Percentiles rank a stretch among this genome's conserved stretches.
Evolutionary conservation across 2,113 vertebrate genomes (phyloP).

Genomic region (Nesogale talazaci): DNA sequence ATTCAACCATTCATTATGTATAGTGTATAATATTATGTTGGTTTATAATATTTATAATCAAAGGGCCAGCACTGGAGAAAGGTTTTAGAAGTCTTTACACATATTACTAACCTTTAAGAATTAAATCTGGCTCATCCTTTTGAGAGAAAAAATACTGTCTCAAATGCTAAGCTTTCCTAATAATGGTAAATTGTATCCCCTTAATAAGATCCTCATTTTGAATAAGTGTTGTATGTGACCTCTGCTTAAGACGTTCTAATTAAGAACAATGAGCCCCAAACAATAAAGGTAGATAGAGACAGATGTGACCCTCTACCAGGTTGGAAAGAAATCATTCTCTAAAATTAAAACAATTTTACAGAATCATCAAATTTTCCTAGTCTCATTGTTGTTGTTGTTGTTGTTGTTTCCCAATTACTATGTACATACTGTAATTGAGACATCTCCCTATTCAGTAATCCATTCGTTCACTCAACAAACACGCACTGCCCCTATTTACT

Average conservation of each 20-base stretch:
- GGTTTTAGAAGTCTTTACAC: slow-evolving; percentile 22
- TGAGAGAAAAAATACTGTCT: slow-evolving; percentile 34
- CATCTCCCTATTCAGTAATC: neutral
- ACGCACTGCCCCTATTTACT: neutral
- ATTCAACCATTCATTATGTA: slow-evolving; percentile 61
- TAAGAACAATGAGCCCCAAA: neutral
- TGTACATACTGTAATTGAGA: no score
- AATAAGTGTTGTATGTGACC: neutral
- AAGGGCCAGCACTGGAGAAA: slow-evolving; percentile 19
- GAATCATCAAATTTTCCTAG: no score
- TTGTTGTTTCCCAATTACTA: no score
- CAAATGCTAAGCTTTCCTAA: neutral
- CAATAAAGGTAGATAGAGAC: neutral
- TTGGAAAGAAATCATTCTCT: slow-evolving; percentile 34
- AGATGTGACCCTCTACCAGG: neutral
- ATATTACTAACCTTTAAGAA: slow-evolving; percentile 30
- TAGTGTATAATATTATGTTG: slow-evolving; percentile 23
- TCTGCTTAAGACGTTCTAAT: slow-evolving; percentile 32
- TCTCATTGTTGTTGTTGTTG: no score
- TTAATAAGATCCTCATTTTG: slow-evolving; percentile 18
- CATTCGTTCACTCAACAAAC: neutral
- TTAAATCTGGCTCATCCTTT: slow-evolving; percentile 23
- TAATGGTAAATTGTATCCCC: slow-evolving; percentile 30
- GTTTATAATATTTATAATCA: slow-evolving; percentile 53
- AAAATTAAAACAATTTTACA: slow-evolving; percentile 32